Evolutionary conservation across 2,888 invertebrate species (phyloP), one percentile per base, ranked within the genome.

Genomic region (Adelphocoris suturalis): DNA sequence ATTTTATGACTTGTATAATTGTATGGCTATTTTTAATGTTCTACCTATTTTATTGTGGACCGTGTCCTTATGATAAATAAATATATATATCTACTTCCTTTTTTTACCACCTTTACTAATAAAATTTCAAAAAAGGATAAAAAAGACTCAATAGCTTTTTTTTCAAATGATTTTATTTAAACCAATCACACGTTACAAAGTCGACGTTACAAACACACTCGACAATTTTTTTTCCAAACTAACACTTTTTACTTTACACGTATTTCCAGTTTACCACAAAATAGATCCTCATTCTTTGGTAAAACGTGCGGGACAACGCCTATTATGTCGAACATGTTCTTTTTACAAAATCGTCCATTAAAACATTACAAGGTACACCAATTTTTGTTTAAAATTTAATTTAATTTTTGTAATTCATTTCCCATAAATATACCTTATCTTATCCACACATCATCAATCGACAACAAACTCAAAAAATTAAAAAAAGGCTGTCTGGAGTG

Each of bases 271-370:
- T 80, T 28, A n/a, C 48, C 80, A 47, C 27, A 52, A 48, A 85
- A 85, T 78, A 78, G 78, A 78, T 46, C 27, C 57, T 37, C 57
- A 37, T 4, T 85, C 85, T 85, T 85, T 85, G 85, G 85, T 85
- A 37, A 57, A 61, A 28, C 46, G 85, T 85, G 28, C 13, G 19
- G n/a, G 57, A 85, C 85, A 28, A 27, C 13, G 47, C 82, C 27
- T 47, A n/a, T 23, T n/a, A 48, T 55, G 46, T 81, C 16, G 19
- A 11, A 46, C 28, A 2, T 37, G 11, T 47, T 81, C 46, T 5
- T 81, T 47, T 27, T 14, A 52, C 27, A 48, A 82, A 11, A 82
- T 80, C 37, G 14, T 46, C 13, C 80, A 11, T 19, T 46, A 9
- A n/a, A 80, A 11, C 80, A 46, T 7, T 76, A 75, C 76, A n/a